Conservation (phyloP, 2,888 invertebrate genomes). For the Aspidiotus destructor region DNA sequence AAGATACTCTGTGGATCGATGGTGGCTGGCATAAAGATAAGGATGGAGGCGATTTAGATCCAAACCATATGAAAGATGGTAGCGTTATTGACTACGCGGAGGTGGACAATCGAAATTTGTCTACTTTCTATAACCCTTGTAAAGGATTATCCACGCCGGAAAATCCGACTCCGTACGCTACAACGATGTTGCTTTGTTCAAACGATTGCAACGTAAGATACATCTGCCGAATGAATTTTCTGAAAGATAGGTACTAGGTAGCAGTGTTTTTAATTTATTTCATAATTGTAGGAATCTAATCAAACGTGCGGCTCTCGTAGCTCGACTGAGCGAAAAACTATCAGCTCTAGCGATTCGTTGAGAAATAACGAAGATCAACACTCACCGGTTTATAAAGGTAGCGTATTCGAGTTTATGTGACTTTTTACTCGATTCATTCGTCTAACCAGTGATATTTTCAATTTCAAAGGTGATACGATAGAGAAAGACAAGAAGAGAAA, state of each 20-base stretch:
- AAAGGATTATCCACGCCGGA: conserved; percentile 42
- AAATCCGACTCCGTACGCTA: conserved; percentile 63
- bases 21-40: conserved; percentile 56
- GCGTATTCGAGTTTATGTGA: background rate
- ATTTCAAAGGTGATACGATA: conserved; percentile 15
- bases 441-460: too few species aligned
- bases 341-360: conserved; percentile 36
- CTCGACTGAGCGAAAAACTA: conserved; percentile 37
- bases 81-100: conserved; percentile 57
- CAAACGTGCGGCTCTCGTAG: conserved; percentile 37
- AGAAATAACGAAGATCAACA: conserved; percentile 31
- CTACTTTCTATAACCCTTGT: conserved; percentile 57
- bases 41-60: conserved; percentile 51
- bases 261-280: background rate
- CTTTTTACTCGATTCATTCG: too few species aligned
- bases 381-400: conserved; percentile 30
- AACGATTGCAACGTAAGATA: conserved; percentile 35
- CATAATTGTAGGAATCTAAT: conserved; percentile 34
- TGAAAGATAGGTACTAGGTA: background rate
- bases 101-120: conserved; percentile 52
- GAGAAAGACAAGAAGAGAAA: conserved; percentile 27
- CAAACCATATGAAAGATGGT: conserved; percentile 48
- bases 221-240: background rate
- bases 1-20: conserved; percentile 61
- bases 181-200: conserved; percentile 55